Evolutionary conservation across 2,888 invertebrate species (phyloP).

Genomic region (Tanypteryx hageni): DNA sequence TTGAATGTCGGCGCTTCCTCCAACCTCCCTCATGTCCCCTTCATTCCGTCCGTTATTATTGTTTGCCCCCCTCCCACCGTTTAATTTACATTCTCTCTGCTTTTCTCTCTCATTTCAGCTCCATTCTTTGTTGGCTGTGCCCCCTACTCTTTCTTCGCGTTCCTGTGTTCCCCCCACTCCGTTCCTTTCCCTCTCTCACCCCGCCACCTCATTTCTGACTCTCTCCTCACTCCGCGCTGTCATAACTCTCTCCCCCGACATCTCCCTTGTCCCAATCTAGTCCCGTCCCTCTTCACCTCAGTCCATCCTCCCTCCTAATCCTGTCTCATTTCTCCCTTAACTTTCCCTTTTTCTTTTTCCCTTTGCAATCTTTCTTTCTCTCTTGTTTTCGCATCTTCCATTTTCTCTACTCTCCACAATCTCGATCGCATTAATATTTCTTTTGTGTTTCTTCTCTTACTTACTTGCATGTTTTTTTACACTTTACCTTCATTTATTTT

Average conservation of each 20-base stretch:
- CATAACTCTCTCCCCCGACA: not conserved
- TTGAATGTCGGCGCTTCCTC: not conserved
- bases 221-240: too few species aligned
- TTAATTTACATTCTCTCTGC: conserved; percentile 22
- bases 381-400: not conserved
- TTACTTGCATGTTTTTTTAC: not conserved
- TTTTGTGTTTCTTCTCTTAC: not conserved
- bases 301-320: not conserved
- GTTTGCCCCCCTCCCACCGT: not conserved
- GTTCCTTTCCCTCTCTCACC: too few species aligned
- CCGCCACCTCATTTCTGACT: too few species aligned
- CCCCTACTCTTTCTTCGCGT: not conserved
- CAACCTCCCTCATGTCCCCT: not conserved
- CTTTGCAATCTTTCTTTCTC: not conserved
- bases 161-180: not conserved
- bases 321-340: not conserved
- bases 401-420: not conserved
- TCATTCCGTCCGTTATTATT: not conserved
- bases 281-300: not conserved
- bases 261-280: not conserved
- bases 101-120: conserved; percentile 4
- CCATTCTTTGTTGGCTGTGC: not conserved
- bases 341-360: not conserved
- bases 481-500: not conserved
- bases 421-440: not conserved